These are phyloP conservation scores for Porites lutea DNA, from an alignment of 64 coral and sea anemone genomes.

Conservation along the genomic window DNA sequence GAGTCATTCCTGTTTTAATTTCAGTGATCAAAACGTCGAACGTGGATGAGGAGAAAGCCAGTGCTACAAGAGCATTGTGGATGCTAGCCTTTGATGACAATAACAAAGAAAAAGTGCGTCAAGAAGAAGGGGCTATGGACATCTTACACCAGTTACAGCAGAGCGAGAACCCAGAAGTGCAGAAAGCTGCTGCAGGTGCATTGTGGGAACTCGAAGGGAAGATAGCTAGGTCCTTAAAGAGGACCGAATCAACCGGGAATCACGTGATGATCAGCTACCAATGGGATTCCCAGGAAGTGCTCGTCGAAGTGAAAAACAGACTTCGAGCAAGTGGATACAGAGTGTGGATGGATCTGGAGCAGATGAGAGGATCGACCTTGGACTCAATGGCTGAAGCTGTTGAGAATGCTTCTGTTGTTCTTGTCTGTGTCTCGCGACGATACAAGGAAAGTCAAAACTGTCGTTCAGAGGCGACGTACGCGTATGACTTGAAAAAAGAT, in stretches of 20 bases:
- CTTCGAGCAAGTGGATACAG: conserved; percentile 56
- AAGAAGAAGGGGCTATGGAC: conserved; percentile 24
- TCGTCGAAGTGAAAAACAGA: conserved; percentile 64
- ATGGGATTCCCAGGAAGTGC: conserved; percentile 53
- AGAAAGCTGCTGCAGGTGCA: conserved; percentile 69
- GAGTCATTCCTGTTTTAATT: conserved; percentile 55
- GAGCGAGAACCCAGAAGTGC: conserved; percentile 44
- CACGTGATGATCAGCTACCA: conserved; percentile 89
- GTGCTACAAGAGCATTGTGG: conserved; percentile 60
- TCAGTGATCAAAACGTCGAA: conserved; percentile 36
- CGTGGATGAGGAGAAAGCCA: conserved; percentile 43
- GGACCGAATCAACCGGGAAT: neutral
- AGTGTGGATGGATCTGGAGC: conserved; percentile 80
- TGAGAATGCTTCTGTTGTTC: conserved; percentile 61
- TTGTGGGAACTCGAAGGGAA: conserved; percentile 83
- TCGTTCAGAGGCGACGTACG: conserved; percentile 72
- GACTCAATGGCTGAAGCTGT: conserved; percentile 70
- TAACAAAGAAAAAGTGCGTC: conserved; percentile 49
- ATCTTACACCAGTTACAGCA: conserved; percentile 1
- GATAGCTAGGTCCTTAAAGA: neutral
- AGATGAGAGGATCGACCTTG: conserved; percentile 71
- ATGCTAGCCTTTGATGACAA: conserved; percentile 71
- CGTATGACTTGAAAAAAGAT: conserved; percentile 57
- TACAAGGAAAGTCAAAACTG: conserved; percentile 84
- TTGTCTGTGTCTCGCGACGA: conserved; percentile 68